Percentiles rank a stretch among this genome's conserved stretches.
These are phyloP conservation scores for Aythya fuligula DNA, from an alignment of 2,797 vertebrate species.

Conservation along the genomic window DNA sequence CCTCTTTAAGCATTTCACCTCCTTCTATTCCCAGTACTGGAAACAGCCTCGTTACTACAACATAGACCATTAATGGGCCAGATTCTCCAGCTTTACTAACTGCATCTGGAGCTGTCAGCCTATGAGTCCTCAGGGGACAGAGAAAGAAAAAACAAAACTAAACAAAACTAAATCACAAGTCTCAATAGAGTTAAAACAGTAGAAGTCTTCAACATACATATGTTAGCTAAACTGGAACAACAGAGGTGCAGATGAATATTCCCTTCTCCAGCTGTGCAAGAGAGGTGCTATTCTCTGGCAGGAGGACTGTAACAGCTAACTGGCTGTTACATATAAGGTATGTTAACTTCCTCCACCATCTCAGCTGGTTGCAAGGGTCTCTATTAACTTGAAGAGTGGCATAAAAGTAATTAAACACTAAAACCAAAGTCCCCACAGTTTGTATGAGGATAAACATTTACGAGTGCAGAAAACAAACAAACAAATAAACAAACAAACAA, in stretches of 20 bases:
- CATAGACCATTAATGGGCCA: not conserved
- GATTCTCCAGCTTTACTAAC: not conserved
- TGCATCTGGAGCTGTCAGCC: not conserved
- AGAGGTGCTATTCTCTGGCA: not conserved
- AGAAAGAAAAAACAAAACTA: not conserved
- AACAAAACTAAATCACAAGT: not conserved
- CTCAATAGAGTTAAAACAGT: not conserved
- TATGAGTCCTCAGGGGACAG: not conserved
- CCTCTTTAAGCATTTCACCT: not conserved
- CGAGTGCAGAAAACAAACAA: no score
- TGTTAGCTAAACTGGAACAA: not conserved
- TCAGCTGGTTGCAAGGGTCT: not conserved
- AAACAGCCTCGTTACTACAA: not conserved
- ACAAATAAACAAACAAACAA: no score
- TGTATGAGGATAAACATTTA: not conserved
- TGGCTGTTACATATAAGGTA: not conserved
- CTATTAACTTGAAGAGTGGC: not conserved
- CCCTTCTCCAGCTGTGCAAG: not conserved
- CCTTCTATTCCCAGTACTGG: not conserved
- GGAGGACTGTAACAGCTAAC: not conserved
- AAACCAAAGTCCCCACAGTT: not conserved
- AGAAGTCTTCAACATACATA: not conserved
- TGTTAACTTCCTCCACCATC: not conserved
- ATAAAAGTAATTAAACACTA: not conserved
- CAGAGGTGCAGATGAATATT: not conserved